Evolutionary conservation across 1,140 invertebrate species (phyloP), one percentile per base, ranked within the genome.

Genomic region (Cotesia vestalis): DNA sequence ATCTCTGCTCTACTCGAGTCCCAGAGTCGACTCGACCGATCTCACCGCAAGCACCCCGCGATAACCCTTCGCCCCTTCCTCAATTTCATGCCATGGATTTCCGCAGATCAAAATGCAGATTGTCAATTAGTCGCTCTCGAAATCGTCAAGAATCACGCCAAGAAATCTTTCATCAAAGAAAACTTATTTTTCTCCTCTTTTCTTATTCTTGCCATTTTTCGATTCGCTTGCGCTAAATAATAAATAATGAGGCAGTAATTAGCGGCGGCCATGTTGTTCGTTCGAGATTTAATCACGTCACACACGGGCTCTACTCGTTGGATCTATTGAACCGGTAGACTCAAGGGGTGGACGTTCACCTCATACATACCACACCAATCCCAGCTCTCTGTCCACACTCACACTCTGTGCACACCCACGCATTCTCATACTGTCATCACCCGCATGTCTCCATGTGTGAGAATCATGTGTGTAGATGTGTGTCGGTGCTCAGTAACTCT

Each of bases 221-320:
- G 38, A 35, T 53, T 34, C 40, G 34, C 9, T 0, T 3, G n/a
- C 20, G 14, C n/a, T 64, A 71, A 81, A 83, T 83, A 83, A 83
- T 81, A 81, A 83, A 83, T 83, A 83, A 83, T 83, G 81, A 83
- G 80, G 77, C 78, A 75, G 79, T 83, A 83, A 83, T 83, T 83
- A 83, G 80, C 80, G 76, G 64, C 80, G 75, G 80, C 80, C 80
- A 82, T 81, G 80, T 79, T 82, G 79, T 75, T 73, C 76, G 71
- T 52, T 51, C 38, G 71, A 74, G 78, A 75, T 80, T 80, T 81
- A 82, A 82, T 81, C 79, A 82, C 77, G 80, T 80, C 76, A 79
- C 74, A 80, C 77, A 80, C 76, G 27, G 70, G 57, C 17, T 59
- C 20, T 27, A 27, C 27, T 20, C 76, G 62, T 74, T 38, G 17